Percentiles rank a stretch among this genome's conserved stretches.
Evolutionary conservation across 2,888 invertebrate genomes (phyloP).

Genomic region (Branchellion lobata): DNA sequence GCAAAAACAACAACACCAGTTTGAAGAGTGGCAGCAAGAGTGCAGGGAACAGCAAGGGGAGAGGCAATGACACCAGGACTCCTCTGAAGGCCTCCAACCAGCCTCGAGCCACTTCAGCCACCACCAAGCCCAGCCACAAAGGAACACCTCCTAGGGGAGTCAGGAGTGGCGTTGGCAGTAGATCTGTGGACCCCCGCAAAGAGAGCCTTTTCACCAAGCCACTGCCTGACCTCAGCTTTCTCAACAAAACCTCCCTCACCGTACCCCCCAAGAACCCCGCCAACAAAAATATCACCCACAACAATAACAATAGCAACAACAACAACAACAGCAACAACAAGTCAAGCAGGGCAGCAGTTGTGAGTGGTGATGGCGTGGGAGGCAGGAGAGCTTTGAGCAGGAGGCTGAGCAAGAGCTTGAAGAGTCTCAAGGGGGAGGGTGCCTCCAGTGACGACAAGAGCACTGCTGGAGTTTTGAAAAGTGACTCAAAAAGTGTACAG

Average conservation of each 20-base stretch:
- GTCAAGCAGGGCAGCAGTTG: too few species aligned
- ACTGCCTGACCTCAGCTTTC: conserved; percentile 53
- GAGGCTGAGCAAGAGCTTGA: neutral
- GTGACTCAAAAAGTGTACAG: too few species aligned
- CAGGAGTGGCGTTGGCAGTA: neutral
- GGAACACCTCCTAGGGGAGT: neutral
- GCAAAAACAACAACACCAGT: neutral
- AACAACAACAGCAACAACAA: too few species aligned
- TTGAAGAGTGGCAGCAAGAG: neutral
- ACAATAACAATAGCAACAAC: neutral
- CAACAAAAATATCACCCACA: too few species aligned
- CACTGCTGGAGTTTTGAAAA: too few species aligned
- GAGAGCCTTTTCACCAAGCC: conserved; percentile 42
- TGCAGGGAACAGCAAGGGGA: neutral
- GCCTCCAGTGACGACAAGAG: too few species aligned
- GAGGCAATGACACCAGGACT: neutral
- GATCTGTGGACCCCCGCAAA: neutral
- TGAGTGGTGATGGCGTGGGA: neutral
- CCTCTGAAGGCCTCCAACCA: neutral
- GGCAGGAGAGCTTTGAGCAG: neutral
- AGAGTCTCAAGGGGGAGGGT: neutral
- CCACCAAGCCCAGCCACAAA: neutral
- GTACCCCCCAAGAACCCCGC: neutral
- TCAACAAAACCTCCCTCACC: conserved; percentile 44
- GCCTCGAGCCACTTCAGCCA: neutral